A percentile compares a stretch with the other conserved stretches of the same genome.
Evolutionary conservation across 2,888 invertebrate species (phyloP).

Genomic region (Ophioninae sp.): DNA sequence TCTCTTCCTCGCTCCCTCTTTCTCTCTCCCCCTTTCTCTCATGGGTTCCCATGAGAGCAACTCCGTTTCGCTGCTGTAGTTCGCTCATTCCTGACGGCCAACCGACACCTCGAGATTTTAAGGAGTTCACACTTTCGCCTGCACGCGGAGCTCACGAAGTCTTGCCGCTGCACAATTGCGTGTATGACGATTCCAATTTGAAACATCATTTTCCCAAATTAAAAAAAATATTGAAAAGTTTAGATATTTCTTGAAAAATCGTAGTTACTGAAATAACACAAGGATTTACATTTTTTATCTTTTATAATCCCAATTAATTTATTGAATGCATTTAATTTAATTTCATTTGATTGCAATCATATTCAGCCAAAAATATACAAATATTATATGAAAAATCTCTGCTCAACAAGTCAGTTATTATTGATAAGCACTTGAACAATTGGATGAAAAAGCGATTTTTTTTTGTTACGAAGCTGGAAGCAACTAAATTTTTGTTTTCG

Average conservation of each 20-base stretch:
- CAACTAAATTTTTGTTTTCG: background rate
- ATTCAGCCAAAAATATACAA: too few relatives aligned
- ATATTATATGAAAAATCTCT: too few relatives aligned
- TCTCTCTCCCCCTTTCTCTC: background rate
- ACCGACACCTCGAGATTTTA: slow-evolving; percentile 69
- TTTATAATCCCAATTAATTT: too few relatives aligned
- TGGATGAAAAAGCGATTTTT: background rate
- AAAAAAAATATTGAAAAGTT: background rate
- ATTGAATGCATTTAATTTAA: too few relatives aligned
- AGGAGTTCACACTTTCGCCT: slow-evolving; percentile 77
- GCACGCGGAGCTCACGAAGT: slow-evolving; percentile 26
- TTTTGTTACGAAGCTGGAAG: background rate
- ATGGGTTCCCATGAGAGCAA: slow-evolving; percentile 25
- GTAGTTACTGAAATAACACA: too few relatives aligned
- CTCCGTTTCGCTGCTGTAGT: slow-evolving; percentile 50
- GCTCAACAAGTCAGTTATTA: too few relatives aligned
- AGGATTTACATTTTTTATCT: too few relatives aligned
- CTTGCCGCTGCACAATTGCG: slow-evolving; percentile 40
- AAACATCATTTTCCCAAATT: background rate
- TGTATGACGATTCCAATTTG: background rate
- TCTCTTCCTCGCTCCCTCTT: slow-evolving; percentile 76
- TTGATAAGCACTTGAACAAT: background rate
- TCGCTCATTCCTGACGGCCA: slow-evolving; percentile 58
- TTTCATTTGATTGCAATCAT: too few relatives aligned
- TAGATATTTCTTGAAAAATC: too few relatives aligned